Evolutionary conservation across 2,113 vertebrate species (phyloP), one percentile per base, ranked within the genome.

Genomic region (Phylloscopus whistleri): DNA sequence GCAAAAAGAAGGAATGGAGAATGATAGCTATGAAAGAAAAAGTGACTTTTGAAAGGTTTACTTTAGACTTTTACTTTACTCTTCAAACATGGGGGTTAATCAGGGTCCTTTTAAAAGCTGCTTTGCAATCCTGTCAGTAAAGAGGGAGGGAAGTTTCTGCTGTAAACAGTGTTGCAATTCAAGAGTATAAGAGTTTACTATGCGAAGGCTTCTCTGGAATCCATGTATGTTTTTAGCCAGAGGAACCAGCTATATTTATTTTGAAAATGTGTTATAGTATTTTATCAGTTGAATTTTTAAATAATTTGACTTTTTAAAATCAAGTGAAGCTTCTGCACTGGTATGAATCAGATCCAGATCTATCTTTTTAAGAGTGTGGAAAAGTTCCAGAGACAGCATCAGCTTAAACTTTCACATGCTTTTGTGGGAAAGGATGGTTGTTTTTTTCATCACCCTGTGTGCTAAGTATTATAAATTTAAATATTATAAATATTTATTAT

Each of bases 391-490:
- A 78, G 17, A 23, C 11, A 59, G 3, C 12, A 43, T 63, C 44
- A 82, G 15, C 37, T 79, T 79, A 68, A 66, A 13, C 0, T 91
- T 87, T 89, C 24, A 60, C 4, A 22, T 22, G 18, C 7, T 59
- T 81, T 70, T 70, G 26, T 75, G 27, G 39, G 43, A 92, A 82
- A 75, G 2, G 26, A 70, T 89, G 37, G 4, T 58, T 43, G 6
- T 24, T 63, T 70, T 33, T 39, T 24, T 22, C 0, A 0, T 52
- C 24, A 31, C 4, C 2, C 3, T 5, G 0, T 56, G 13, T 56
- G 20, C n/a, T 58, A 30, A 24, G 5, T 44, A 46, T 73, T 64
- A 37, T 10, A 49, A 75, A 58, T 66, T 35, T 49, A 75, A 49
- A 58, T 75, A 24, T 24, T 85, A 14, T 26, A 59, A 51, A 59